Evolutionary conservation across 2,888 invertebrate genomes (phyloP), one percentile per base, ranked within the genome.

Genomic region (Morinoia aosen): DNA sequence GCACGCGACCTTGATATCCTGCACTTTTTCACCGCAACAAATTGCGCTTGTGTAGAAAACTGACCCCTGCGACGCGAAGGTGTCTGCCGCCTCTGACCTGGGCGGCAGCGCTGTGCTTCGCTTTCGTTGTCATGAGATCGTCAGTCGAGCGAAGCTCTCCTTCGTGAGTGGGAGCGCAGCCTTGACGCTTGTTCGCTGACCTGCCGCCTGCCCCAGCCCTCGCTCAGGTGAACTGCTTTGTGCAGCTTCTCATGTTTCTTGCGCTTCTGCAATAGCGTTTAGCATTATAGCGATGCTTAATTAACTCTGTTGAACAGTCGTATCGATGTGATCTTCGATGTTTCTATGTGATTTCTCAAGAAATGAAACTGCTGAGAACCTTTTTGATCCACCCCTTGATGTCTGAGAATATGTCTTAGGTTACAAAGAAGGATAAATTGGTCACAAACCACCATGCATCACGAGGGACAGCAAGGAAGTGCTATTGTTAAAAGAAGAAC

Each of bases 81-180:
- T 76, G 76, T 76, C 25, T 33, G 76, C 76, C 33, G 76, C 33
- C 33, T 76, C 19, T 76, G 76, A 76, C 76, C 76, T 76, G 76
- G 76, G 76, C 76, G 33, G 76, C 76, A 76, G 76, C 76, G 19
- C 76, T 76, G 33, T 16, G 76, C 76, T 76, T 76, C 76, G 76
- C 76, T 76, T 76, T 76, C 76, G 76, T 76, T 76, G 76, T 76
- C 90, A 90, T 90, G 16, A 40, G 40, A 40, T 48, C 90, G 90
- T 90, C 90, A 90, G 90, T 90, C 90, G 90, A 90, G 90, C 90
- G 90, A 39, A 8, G 90, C 90, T 40, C 90, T 90, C 40, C 90
- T 48, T 90, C 39, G 90, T 90, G 90, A 40, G 90, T 90, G 90
- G 90, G 90, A 16, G 40, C 19, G 90, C 48, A 19, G 19, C 90